Base-by-base conservation (phyloP, 2,113 vertebrate species). In the Heptranchias perlo region DNA sequence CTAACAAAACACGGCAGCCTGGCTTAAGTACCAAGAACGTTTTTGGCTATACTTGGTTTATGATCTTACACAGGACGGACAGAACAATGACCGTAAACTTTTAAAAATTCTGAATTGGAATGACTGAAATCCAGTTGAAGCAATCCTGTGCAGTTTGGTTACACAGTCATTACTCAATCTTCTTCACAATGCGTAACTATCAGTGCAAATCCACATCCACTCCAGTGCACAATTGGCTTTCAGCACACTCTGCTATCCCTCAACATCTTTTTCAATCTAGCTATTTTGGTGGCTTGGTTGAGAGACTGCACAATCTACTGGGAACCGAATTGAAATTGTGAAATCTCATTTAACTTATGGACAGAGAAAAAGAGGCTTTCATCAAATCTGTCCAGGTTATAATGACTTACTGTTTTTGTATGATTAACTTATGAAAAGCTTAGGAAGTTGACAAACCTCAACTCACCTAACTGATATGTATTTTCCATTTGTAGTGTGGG, bases 381-480 rank as follows among this genome's bases (percentile, higher is more conserved):
- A 16, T 91, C 4, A 82, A 82, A 21, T 44, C 4, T 18, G 10
- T 82, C 14, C 39, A 82, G 39, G 13, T 58, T 58, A 2, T 58
- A 14, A n/a, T 91, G 8, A 54, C 13, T 91, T 91, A 31, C n/a
- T 64, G n/a, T 5, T 64, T 93, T 62, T 62, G 58, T 10, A 10
- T 28, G 58, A 92, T 93, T 39, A 93, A 10, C 1, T 62, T 35
- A 64, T 39, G 35, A 93, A 62, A 64, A 62, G n/a, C 35, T 16
- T 13, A n/a, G 47, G 14, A 82, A 4, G 16, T 82, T 82, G 78
- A 96, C 31, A 58, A n/a, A 52, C 28, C 94, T 96, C 96, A 69
- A 95, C 97, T 97, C 96, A 99, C 99, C 98, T 96, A 98, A 69
- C 95, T 98, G 98, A 91, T 98, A 98, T 11, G 98, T 98, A 97